Conservation (phyloP, 2,888 invertebrate genomes). For the Thera britannica region DNA sequence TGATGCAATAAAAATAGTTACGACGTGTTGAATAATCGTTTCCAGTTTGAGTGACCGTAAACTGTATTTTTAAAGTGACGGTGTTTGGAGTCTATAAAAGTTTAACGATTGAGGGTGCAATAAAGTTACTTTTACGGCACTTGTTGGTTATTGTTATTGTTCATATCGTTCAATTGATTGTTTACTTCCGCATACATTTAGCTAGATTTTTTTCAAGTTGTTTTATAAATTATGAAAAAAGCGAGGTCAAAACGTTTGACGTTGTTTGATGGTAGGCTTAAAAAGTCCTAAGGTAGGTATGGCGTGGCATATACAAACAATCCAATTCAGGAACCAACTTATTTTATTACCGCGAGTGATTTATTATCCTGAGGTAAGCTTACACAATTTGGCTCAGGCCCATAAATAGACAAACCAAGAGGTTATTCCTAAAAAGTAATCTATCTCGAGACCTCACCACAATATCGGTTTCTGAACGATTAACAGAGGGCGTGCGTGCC, state of each 20-base stretch:
- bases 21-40: constrained; percentile 84
- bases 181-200: constrained; percentile 9
- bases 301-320: constrained; percentile 10
- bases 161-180: constrained; percentile 26
- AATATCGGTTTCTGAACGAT: constrained; percentile 85
- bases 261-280: not conserved
- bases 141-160: constrained; percentile 47
- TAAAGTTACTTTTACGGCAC: constrained; percentile 66
- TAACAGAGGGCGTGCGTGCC: constrained; percentile 84
- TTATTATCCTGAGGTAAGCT: constrained; percentile 52
- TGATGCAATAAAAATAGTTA: constrained; percentile 80
- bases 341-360: constrained; percentile 38
- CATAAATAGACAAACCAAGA: constrained; percentile 79
- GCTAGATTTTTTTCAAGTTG: not conserved
- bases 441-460: constrained; percentile 81
- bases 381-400: constrained; percentile 61
- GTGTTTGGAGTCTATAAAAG: constrained; percentile 82
- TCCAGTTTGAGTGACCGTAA: constrained; percentile 82
- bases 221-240: not conserved
- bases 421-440: constrained; percentile 80
- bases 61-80: constrained; percentile 83
- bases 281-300: not conserved
- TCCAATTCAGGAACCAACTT: constrained; percentile 14
- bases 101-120: constrained; percentile 81
- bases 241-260: not conserved